Base-by-base conservation (phyloP, 2,888 invertebrate species). In the Amphipyra tragopoginis region DNA sequence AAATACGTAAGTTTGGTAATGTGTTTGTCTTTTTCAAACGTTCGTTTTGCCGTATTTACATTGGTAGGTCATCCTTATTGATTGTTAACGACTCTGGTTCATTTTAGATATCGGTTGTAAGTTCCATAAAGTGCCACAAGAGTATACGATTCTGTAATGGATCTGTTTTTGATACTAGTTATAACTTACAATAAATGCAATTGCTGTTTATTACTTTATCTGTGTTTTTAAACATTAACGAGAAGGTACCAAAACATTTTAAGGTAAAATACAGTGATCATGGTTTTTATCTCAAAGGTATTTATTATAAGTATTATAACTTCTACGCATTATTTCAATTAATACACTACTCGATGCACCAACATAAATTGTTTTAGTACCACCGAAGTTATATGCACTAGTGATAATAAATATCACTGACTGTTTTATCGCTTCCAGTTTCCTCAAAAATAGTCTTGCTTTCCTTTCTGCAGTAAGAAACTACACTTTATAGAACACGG, bases 1-100 rank as follows among this genome's bases (percentile, higher is more conserved):
- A 81, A 82, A 86, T 84, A 73, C 75, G 71, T 65, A 82, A 83
- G 78, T 86, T 83, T 63, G 77, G 80, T 82, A 79, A 85, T 85
- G 82, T 83, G 77, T 83, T 85, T 83, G 80, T 81, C 73, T 81
- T 82, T 66, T 49, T 33, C 64, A 73, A 75, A 75, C 64, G 68
- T 69, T 79, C 68, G 66, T 70, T 75, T 73, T 76, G 53, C 65
- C 68, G 70, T 81, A 80, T 83, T 82, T 81, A 82, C 79, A 80
- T 81, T 73, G 34, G 44, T 64, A 68, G 72, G 67, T 71, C 81
- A 79, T 80, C 77, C 67, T 63, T 66, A 56, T 44, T 67, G 69
- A 73, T 72, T 71, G 65, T 71, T 48, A 77, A 71, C 70, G 75
- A 68, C 55, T 56, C 66, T 66, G 70, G 70, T 75, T 79, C 71